Conservation (phyloP, 2,797 vertebrate genomes). For the Dicrostonyx torquatus region DNA sequence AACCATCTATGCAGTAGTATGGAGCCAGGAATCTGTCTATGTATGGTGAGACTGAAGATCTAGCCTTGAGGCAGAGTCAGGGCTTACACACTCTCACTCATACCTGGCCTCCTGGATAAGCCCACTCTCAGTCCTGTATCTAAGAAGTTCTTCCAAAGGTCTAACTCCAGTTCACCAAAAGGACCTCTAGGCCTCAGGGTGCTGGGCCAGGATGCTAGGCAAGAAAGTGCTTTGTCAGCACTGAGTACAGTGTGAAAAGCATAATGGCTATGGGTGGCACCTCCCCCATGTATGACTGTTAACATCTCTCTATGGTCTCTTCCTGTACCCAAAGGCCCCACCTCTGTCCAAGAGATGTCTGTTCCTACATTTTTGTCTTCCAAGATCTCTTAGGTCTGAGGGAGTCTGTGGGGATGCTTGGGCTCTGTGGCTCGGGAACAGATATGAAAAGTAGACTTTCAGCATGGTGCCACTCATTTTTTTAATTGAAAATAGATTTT, state of each 20-base stretch:
- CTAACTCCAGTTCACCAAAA: background rate
- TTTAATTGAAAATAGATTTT: background rate
- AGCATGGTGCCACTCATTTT: background rate
- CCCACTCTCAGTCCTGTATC: background rate
- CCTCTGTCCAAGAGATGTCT: background rate
- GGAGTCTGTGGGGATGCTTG: background rate
- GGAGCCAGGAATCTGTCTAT: background rate
- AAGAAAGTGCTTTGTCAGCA: background rate
- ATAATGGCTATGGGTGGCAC: background rate
- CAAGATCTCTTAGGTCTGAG: background rate
- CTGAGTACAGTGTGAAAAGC: background rate
- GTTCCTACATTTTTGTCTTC: accelerated
- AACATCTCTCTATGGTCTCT: background rate
- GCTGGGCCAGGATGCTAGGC: background rate
- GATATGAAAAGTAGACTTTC: background rate
- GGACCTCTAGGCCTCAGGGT: background rate
- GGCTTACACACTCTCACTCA: background rate
- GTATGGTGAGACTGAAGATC: background rate
- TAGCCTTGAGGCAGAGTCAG: background rate
- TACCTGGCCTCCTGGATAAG: background rate
- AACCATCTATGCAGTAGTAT: too few relatives aligned
- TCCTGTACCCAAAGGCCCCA: background rate
- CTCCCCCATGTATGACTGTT: background rate
- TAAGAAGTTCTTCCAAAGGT: background rate
- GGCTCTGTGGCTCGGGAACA: background rate